A percentile compares a stretch with the other conserved stretches of the same genome.
These are phyloP conservation scores for Cichlasoma orientale DNA, from an alignment of 2,797 vertebrate species.

Conservation along the genomic window DNA sequence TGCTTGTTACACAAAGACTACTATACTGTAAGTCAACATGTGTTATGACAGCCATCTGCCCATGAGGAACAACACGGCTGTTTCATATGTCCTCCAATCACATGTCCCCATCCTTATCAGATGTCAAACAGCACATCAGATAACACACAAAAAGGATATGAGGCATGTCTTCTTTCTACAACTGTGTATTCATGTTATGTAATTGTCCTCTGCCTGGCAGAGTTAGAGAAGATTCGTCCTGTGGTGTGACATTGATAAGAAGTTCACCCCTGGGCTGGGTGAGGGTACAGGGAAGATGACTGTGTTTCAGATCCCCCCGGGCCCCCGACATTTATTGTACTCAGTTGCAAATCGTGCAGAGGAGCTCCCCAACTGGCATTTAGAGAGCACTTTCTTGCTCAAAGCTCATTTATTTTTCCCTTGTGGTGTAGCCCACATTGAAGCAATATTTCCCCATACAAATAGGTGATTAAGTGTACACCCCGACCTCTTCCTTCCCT, in stretches of 20 bases:
- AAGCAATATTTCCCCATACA: slow-evolving; percentile 2
- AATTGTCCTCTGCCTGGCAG: slow-evolving; percentile 18
- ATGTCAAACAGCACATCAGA: slow-evolving; percentile 28
- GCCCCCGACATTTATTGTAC: slow-evolving; percentile 19
- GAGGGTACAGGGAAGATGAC: background rate
- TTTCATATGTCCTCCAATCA: background rate
- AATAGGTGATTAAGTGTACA: slow-evolving; percentile 51
- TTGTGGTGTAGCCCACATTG: slow-evolving; percentile 23
- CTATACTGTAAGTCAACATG: slow-evolving; percentile 25
- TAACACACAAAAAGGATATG: slow-evolving; percentile 23
- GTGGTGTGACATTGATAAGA: slow-evolving; percentile 22
- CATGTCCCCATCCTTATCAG: slow-evolving; percentile 12
- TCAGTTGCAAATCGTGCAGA: background rate
- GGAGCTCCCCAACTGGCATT: background rate
- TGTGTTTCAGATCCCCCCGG: background rate
- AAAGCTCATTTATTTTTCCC: slow-evolving; percentile 26
- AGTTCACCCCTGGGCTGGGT: slow-evolving; percentile 17
- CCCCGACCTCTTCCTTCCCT: slow-evolving; percentile 32
- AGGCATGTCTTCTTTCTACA: slow-evolving; percentile 1
- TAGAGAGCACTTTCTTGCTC: background rate
- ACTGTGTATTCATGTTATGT: background rate
- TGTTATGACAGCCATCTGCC: slow-evolving; percentile 10
- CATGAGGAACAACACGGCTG: slow-evolving; percentile 11
- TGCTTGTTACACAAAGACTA: slow-evolving; percentile 3
- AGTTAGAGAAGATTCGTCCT: slow-evolving; percentile 5